phyloP scores from a whole-genome alignment of 2,797 vertebrate species.

The Phrynocephalus forsythii region DNA sequence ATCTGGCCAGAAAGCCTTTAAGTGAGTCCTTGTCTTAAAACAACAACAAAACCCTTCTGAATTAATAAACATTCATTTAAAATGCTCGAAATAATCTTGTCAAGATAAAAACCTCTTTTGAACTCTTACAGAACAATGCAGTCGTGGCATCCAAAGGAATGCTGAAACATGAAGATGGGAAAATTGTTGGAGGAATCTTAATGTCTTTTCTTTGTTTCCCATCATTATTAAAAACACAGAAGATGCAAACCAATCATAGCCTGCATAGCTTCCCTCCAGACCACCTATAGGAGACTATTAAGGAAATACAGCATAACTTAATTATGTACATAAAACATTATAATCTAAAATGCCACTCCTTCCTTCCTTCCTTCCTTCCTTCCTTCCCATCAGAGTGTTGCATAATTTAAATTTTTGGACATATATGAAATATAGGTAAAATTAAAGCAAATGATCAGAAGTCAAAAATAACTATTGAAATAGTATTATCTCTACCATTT shows the following conservation, averaged over 20 bases:
- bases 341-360: background rate
- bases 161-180: slow-evolving; percentile 88
- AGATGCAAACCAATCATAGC: slow-evolving; percentile 92
- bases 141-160: slow-evolving; percentile 90
- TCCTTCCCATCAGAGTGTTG: no score
- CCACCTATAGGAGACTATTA: slow-evolving; percentile 81
- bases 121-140: slow-evolving; percentile 88
- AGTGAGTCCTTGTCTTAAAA: slow-evolving; percentile 9
- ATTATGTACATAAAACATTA: background rate
- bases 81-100: slow-evolving; percentile 32
- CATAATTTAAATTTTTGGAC: no score
- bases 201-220: slow-evolving; percentile 82
- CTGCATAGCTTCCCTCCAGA: slow-evolving; percentile 80
- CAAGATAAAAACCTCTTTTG: slow-evolving; percentile 28
- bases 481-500: no score
- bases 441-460: no score
- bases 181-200: slow-evolving; percentile 84
- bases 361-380: no score
- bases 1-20: slow-evolving; percentile 30
- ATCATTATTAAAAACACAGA: slow-evolving; percentile 91
- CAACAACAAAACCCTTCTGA: slow-evolving; percentile 12
- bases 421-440: no score
- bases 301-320: slow-evolving; percentile 69
- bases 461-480: no score
- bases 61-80: slow-evolving; percentile 37